phyloP scores from a whole-genome alignment of 2,113 vertebrate genomes.

The Platycercus adscitus region DNA sequence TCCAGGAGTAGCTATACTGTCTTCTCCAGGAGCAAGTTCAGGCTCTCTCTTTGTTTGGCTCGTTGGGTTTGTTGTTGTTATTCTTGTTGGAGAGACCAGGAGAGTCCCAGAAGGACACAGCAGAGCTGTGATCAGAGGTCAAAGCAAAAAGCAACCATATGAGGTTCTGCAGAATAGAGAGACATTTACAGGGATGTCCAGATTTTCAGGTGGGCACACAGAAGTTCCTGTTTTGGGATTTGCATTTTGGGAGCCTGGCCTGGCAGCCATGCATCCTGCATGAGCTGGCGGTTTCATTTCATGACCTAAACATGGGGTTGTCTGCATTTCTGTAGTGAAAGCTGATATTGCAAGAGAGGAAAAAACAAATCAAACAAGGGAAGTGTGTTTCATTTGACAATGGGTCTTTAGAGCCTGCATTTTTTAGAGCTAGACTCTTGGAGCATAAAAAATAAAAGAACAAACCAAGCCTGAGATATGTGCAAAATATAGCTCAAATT shows the following conservation, averaged over 20 bases:
- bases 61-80: slow-evolving; percentile 1
- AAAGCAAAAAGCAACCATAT: not conserved
- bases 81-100: slow-evolving; percentile 34
- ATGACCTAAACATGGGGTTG: not conserved
- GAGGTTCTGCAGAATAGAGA: not conserved
- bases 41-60: slow-evolving; percentile 23
- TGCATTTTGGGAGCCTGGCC: not conserved
- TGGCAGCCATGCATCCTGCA: not conserved
- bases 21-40: slow-evolving; percentile 43
- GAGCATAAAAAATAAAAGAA: not conserved
- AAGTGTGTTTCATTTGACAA: slow-evolving; percentile 61
- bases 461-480: slow-evolving; percentile 6
- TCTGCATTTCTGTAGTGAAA: slow-evolving; percentile 51
- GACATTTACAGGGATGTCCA: not conserved
- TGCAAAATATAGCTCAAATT: slow-evolving; percentile 59
- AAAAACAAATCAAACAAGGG: slow-evolving; percentile 41
- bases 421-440: slow-evolving; percentile 37
- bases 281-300: slow-evolving; percentile 5
- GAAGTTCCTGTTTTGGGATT: not conserved
- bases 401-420: slow-evolving; percentile 43
- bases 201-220: not conserved
- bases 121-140: slow-evolving; percentile 9
- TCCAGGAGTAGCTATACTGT: not conserved
- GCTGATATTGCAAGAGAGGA: slow-evolving; percentile 40
- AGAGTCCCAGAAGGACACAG: slow-evolving; percentile 14